A percentile compares a stretch with the other conserved stretches of the same genome.
These are phyloP conservation scores for Parazoanthus atlanticus DNA, from an alignment of 92 coral and sea anemone genomes.

Conservation along the genomic window DNA sequence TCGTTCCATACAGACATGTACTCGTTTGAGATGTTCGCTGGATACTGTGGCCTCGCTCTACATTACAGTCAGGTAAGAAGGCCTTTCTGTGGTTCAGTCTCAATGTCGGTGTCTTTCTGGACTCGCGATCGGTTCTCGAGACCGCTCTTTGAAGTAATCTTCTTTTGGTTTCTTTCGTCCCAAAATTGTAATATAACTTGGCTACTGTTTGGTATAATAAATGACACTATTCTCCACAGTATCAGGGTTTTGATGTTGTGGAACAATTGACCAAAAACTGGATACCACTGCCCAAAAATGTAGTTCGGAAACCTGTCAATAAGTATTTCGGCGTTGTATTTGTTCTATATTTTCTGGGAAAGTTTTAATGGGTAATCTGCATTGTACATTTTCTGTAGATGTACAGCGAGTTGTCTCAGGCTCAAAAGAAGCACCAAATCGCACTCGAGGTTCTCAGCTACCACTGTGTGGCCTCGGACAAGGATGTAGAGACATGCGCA, in stretches of 20 bases:
- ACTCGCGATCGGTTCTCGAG: background rate
- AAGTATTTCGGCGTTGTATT: too few relatives aligned
- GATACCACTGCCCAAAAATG: too few relatives aligned
- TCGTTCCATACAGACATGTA: constrained; percentile 61
- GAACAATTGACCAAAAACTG: background rate
- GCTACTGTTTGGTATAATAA: too few relatives aligned
- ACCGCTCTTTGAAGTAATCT: background rate
- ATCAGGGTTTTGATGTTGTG: background rate
- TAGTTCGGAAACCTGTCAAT: too few relatives aligned
- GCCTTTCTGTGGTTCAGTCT: background rate
- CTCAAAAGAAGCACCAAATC: constrained; percentile 89
- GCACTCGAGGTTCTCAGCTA: constrained; percentile 91
- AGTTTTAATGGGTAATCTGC: background rate
- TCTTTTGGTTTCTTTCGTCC: background rate
- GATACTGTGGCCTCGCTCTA: constrained; percentile 94
- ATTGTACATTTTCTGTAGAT: constrained; percentile 53
- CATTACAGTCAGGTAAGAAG: constrained; percentile 91
- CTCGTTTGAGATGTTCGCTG: constrained; percentile 91
- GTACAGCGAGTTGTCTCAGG: constrained; percentile 74
- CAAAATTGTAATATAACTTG: background rate
- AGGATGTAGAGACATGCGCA: constrained; percentile 55
- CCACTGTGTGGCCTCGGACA: constrained; percentile 83
- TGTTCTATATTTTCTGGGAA: too few relatives aligned
- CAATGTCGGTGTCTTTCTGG: background rate
- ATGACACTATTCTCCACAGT: background rate